A percentile compares a stretch with the other conserved stretches of the same genome.
Evolutionary conservation across 2,888 invertebrate genomes (phyloP).

Genomic region (Tupiocoris notatus): DNA sequence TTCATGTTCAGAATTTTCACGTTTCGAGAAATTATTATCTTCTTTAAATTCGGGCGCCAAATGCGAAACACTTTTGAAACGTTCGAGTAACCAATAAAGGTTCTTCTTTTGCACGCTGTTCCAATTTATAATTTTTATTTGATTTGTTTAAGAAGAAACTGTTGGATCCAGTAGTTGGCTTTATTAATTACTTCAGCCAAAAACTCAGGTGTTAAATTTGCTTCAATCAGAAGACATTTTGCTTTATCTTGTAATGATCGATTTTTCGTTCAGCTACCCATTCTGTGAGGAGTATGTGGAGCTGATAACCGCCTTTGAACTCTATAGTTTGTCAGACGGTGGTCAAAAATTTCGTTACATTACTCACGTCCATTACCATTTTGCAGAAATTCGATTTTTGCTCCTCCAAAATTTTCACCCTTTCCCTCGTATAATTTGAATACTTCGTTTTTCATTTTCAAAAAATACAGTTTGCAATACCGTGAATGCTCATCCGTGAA

Average conservation of each 20-base stretch:
- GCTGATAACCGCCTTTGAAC: conserved; percentile 50
- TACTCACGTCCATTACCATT: conserved; percentile 50
- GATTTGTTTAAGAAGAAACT: too few species aligned
- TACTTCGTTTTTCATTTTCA: too few species aligned
- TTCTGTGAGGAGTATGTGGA: conserved; percentile 51
- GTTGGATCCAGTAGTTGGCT: conserved; percentile 52
- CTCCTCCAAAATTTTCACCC: conserved; percentile 48
- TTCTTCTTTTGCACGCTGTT: too few species aligned
- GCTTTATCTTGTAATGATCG: conserved; percentile 51
- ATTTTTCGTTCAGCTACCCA: conserved; percentile 52
- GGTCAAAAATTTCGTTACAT: conserved; percentile 46
- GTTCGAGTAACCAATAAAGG: too few species aligned
- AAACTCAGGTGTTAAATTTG: conserved; percentile 44
- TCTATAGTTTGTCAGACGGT: conserved; percentile 47
- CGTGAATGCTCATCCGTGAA: too few species aligned
- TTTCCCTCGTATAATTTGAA: conserved; percentile 13
- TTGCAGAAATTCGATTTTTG: conserved; percentile 48
- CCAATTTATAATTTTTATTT: too few species aligned
- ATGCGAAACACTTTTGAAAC: too few species aligned
- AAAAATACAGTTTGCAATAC: too few species aligned
- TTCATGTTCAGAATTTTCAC: too few species aligned
- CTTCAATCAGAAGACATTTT: conserved; percentile 50
- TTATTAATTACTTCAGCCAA: conserved; percentile 51
- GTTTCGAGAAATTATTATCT: too few species aligned
- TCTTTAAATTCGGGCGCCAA: too few species aligned